These are phyloP conservation scores for Oedothorax gibbosus DNA, from an alignment of 1,140 invertebrate genomes.

Conservation along the genomic window DNA sequence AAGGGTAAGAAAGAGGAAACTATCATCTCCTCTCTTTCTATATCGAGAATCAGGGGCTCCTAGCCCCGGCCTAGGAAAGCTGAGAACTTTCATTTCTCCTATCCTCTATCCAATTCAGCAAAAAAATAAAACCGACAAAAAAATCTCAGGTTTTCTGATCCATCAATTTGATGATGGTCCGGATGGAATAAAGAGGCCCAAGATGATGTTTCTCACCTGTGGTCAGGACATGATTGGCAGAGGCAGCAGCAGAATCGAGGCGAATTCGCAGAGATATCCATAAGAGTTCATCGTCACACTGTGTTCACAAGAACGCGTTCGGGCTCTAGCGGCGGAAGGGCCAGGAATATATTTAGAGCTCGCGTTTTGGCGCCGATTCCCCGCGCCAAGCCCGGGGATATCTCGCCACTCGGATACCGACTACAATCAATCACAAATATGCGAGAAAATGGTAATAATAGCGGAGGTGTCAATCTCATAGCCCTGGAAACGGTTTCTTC, in stretches of 20 bases:
- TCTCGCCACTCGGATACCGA: conserved; percentile 15
- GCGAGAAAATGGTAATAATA: too few relatives aligned
- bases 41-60: conserved; percentile 1
- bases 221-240: conserved; percentile 49
- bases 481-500: too few relatives aligned
- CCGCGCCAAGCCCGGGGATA: conserved; percentile 41
- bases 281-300: conserved; percentile 36
- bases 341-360: conserved; percentile 51
- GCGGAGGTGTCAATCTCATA: too few relatives aligned
- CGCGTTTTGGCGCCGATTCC: conserved; percentile 28
- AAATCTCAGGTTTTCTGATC: conserved; percentile 1
- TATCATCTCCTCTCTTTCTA: neutral
- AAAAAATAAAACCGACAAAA: neutral
- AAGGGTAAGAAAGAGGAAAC: conserved; percentile 7
- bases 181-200: conserved; percentile 12
- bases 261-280: conserved; percentile 40
- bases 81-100: neutral
- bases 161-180: neutral
- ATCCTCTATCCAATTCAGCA: neutral
- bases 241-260: conserved; percentile 15
- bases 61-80: neutral
- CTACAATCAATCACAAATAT: too few relatives aligned
- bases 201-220: conserved; percentile 38
- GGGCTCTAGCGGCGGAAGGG: conserved; percentile 35
- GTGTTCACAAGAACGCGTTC: conserved; percentile 17